Conservation (phyloP, 2,113 vertebrate species). For the Cololabis saira region DNA sequence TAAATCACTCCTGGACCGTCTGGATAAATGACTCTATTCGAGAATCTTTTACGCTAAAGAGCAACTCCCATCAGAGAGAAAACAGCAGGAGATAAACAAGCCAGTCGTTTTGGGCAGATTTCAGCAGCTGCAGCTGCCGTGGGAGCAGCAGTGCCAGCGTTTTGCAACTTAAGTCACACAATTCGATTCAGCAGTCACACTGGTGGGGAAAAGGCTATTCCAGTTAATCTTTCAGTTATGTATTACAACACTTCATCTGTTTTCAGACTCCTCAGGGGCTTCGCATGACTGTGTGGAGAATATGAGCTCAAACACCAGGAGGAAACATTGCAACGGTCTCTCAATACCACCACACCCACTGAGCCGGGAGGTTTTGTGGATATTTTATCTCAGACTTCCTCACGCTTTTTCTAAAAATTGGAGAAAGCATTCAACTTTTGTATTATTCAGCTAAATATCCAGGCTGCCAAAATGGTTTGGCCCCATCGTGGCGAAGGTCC, state of each 20-base stretch:
- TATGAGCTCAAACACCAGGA: slow-evolving; percentile 49
- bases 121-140: slow-evolving; percentile 56
- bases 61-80: slow-evolving; percentile 23
- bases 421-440: slow-evolving; percentile 27
- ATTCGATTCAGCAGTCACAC: slow-evolving; percentile 54
- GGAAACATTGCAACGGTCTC: slow-evolving; percentile 38
- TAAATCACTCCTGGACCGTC: too few relatives aligned
- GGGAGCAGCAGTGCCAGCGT: slow-evolving; percentile 53
- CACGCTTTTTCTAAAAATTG: slow-evolving; percentile 23
- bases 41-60: slow-evolving; percentile 7
- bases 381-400: slow-evolving; percentile 38
- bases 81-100: slow-evolving; percentile 30
- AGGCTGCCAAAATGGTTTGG: background rate
- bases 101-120: slow-evolving; percentile 12
- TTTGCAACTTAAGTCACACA: slow-evolving; percentile 64
- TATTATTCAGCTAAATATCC: background rate
- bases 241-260: slow-evolving; percentile 66
- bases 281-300: slow-evolving; percentile 61
- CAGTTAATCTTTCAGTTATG: slow-evolving; percentile 55
- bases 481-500: background rate
- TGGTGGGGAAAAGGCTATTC: slow-evolving; percentile 66
- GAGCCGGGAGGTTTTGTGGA: slow-evolving; percentile 35
- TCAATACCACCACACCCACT: slow-evolving; percentile 63
- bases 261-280: slow-evolving; percentile 54
- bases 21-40: too few relatives aligned